These are phyloP conservation scores for Epinephelus awoara DNA, from an alignment of 2,797 vertebrate species.

Conservation along the genomic window DNA sequence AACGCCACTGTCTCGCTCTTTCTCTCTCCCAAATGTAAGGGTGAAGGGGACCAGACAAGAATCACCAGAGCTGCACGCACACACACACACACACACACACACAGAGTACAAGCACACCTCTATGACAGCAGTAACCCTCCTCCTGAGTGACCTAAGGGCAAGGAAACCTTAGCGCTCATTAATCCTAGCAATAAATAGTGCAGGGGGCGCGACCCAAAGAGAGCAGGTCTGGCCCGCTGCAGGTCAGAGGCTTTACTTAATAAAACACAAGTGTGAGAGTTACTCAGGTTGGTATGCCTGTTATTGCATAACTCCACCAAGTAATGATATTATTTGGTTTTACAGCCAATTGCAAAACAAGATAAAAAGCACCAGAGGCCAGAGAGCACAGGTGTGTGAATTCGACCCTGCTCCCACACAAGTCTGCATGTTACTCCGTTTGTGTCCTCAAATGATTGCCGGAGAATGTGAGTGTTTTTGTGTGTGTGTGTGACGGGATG, in stretches of 20 bases:
- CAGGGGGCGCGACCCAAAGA: slow-evolving; percentile 57
- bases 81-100: slow-evolving; percentile 32
- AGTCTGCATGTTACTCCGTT: slow-evolving; percentile 23
- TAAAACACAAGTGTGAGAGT: slow-evolving; percentile 68
- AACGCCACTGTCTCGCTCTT: slow-evolving; percentile 59
- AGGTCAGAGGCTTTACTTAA: slow-evolving; percentile 71
- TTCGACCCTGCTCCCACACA: slow-evolving; percentile 43
- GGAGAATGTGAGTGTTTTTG: slow-evolving; percentile 27
- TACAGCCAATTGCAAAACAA: slow-evolving; percentile 40
- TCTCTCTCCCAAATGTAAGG: slow-evolving; percentile 68
- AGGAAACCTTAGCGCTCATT: slow-evolving; percentile 79
- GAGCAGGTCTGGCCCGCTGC: slow-evolving; percentile 47
- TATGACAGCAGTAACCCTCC: slow-evolving; percentile 57
- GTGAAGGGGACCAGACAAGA: slow-evolving; percentile 69
- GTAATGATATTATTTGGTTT: slow-evolving; percentile 63
- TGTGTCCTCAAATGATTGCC: slow-evolving; percentile 41
- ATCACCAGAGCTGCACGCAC: slow-evolving; percentile 53
- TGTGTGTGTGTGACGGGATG: slow-evolving; percentile 59
- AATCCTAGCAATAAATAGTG: slow-evolving; percentile 78
- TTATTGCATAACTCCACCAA: slow-evolving; percentile 55
- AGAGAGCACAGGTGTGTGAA: slow-evolving; percentile 61
- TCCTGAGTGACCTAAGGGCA: slow-evolving; percentile 67
- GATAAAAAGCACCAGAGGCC: slow-evolving; percentile 36
- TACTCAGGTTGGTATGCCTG: slow-evolving; percentile 30
- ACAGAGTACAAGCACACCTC: slow-evolving; percentile 26